Percentiles rank a stretch among this genome's conserved stretches.
These are phyloP conservation scores for Larimichthys polyactis DNA, from an alignment of 2,113 vertebrate species.

Conservation along the genomic window DNA sequence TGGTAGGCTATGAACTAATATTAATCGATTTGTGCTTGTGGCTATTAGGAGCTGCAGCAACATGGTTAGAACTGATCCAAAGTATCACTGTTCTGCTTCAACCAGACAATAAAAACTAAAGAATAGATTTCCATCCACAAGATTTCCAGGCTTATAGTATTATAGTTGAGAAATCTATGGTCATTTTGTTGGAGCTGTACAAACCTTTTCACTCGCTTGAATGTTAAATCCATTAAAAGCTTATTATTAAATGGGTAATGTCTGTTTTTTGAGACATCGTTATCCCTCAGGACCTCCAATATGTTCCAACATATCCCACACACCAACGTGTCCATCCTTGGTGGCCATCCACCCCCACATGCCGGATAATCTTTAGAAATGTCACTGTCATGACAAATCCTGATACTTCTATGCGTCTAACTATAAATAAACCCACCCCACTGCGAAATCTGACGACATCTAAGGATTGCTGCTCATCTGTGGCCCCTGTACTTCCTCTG, in stretches of 20 bases:
- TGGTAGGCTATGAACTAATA: background rate
- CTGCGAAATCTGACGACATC: constrained; percentile 30
- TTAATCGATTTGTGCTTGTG: background rate
- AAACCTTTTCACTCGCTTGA: background rate
- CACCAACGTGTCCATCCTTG: constrained; percentile 10
- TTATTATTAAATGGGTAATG: background rate
- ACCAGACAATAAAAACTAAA: background rate
- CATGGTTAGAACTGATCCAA: background rate
- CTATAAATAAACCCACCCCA: constrained; percentile 56
- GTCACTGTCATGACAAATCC: constrained; percentile 63
- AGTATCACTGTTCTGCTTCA: background rate
- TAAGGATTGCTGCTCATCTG: constrained; percentile 17
- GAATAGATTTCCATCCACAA: background rate
- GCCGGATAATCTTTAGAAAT: constrained; percentile 55
- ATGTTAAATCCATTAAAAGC: background rate
- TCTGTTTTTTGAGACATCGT: background rate
- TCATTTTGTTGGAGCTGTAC: background rate
- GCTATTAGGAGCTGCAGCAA: background rate
- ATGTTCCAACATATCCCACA: constrained; percentile 21
- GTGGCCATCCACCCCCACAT: constrained; percentile 38
- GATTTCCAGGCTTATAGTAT: background rate
- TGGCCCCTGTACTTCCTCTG: constrained; percentile 30
- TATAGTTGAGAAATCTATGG: background rate
- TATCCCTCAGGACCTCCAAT: constrained; percentile 15
- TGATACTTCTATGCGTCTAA: constrained; percentile 3